Percentiles rank a stretch among this genome's conserved stretches.
These are phyloP conservation scores for Thomomys bottae DNA, from an alignment of 2,113 vertebrate species.

Conservation along the genomic window DNA sequence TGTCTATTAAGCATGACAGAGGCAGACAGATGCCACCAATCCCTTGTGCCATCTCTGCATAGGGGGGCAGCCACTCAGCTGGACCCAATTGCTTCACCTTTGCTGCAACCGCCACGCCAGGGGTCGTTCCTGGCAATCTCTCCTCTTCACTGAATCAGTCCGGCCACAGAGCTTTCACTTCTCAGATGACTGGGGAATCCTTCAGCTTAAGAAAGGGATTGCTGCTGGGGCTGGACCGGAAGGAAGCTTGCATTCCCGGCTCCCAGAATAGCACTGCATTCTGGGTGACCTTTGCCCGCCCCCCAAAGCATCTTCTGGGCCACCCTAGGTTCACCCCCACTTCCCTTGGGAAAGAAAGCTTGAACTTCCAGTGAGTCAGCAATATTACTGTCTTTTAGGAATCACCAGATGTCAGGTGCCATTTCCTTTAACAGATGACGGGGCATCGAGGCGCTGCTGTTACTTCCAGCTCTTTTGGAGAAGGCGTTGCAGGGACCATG, in stretches of 20 bases:
- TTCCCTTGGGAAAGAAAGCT: conserved; percentile 49
- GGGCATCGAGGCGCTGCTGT: conserved; percentile 64
- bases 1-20: not conserved
- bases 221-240: conserved; percentile 57
- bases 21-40: not conserved
- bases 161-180: not conserved
- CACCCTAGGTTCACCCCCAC: not conserved
- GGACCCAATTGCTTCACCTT: not conserved
- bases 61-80: not conserved
- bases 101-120: not conserved
- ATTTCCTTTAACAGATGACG: conserved; percentile 75
- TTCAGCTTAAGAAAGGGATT: not conserved
- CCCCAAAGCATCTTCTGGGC: conserved; percentile 8
- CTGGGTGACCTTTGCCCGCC: conserved; percentile 55
- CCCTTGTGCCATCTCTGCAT: not conserved
- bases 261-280: not conserved
- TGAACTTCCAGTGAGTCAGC: conserved; percentile 49
- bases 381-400: conserved; percentile 67
- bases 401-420: conserved; percentile 76
- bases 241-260: conserved; percentile 51
- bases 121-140: not conserved
- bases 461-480: not conserved
- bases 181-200: not conserved
- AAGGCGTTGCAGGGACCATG: not conserved
- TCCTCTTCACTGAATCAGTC: not conserved